Conservation (phyloP, 2,888 invertebrate species). For the Eupeodes luniger region DNA sequence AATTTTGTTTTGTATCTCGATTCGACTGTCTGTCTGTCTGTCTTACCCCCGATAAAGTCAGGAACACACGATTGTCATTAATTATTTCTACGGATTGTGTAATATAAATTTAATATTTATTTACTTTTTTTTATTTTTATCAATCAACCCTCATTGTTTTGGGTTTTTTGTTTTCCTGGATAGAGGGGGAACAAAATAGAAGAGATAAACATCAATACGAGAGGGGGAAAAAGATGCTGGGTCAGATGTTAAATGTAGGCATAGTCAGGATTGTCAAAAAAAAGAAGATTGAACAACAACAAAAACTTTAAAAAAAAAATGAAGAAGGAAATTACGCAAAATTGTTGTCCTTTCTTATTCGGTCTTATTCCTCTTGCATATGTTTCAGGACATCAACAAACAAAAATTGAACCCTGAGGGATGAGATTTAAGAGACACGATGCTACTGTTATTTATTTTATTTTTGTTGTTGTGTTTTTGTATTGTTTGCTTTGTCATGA, state of each 20-base stretch:
- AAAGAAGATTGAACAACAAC: not conserved
- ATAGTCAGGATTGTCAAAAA: not conserved
- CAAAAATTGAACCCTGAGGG: conserved; percentile 40
- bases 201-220: conserved; percentile 61
- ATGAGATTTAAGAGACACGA: conserved; percentile 42
- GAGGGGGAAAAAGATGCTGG: conserved; percentile 69
- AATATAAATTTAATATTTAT: conserved; percentile 77
- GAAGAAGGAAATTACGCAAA: conserved; percentile 67
- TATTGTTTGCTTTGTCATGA: conserved; percentile 23
- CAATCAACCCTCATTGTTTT: conserved; percentile 69
- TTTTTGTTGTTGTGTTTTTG: not conserved
- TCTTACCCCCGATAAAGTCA: conserved; percentile 10
- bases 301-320: not conserved
- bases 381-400: conserved; percentile 39
- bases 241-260: conserved; percentile 71
- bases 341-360: conserved; percentile 57
- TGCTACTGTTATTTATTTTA: conserved; percentile 54
- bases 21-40: conserved; percentile 12
- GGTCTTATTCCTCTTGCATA: conserved; percentile 43
- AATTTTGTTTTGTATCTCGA: conserved; percentile 15
- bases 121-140: conserved; percentile 50
- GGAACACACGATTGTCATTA: conserved; percentile 59
- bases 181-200: conserved; percentile 39
- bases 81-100: conserved; percentile 67
- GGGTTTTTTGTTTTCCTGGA: conserved; percentile 27